Evolutionary conservation across 2,888 invertebrate species (phyloP).

Genomic region (Endotricha flammealis): DNA sequence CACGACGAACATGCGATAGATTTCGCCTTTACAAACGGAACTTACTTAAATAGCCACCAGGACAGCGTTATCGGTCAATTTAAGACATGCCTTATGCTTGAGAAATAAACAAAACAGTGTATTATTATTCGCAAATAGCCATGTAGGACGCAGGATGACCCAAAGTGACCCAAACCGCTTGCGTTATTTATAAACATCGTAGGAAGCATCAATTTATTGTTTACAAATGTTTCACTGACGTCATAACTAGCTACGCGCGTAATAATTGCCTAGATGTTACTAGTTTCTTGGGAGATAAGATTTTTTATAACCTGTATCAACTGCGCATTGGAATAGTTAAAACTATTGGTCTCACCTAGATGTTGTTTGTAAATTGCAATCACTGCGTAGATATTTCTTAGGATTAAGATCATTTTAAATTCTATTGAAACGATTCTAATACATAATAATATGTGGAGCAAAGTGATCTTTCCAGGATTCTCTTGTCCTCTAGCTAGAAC

Average conservation of each 20-base stretch:
- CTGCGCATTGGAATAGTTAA: conserved; percentile 9
- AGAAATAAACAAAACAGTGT: neutral
- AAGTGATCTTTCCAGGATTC: no score
- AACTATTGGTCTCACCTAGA: no score
- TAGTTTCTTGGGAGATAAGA: conserved; percentile 9
- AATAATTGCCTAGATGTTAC: conserved; percentile 5
- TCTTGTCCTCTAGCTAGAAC: no score
- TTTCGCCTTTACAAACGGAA: conserved; percentile 69
- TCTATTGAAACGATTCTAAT: no score
- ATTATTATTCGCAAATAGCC: no score
- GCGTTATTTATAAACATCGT: conserved; percentile 1
- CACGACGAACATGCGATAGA: conserved; percentile 55
- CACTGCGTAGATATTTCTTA: no score
- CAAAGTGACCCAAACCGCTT: neutral
- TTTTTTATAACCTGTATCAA: conserved; percentile 6
- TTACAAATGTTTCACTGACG: conserved; percentile 5
- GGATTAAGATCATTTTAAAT: no score
- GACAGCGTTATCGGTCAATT: conserved; percentile 21
- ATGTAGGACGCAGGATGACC: neutral
- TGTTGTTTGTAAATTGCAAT: no score
- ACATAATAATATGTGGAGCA: no score
- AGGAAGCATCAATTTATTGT: conserved; percentile 1
- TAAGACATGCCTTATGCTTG: neutral
- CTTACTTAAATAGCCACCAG: conserved; percentile 44
- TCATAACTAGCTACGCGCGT: conserved; percentile 3